These are phyloP conservation scores for Lasioglossum figueresi DNA, from an alignment of 2,888 invertebrate species.

Conservation along the genomic window DNA sequence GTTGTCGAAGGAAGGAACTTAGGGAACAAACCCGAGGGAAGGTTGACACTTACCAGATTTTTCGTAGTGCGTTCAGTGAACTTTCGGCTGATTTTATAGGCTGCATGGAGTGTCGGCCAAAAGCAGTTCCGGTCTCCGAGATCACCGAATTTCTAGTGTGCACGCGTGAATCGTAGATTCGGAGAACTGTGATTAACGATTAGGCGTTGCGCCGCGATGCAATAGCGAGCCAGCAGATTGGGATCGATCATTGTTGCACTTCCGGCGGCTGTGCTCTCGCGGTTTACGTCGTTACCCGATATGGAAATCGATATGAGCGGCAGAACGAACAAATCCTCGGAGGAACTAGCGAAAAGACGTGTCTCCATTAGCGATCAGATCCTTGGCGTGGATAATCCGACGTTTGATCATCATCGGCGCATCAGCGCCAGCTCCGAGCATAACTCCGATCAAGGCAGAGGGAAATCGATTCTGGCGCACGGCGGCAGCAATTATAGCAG, in stretches of 20 bases:
- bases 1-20: not conserved
- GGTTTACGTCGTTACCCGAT: constrained; percentile 27
- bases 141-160: not conserved
- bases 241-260: not conserved
- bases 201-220: not conserved
- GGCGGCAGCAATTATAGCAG: constrained; percentile 77
- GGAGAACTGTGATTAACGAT: not conserved
- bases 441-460: constrained; percentile 75
- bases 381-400: constrained; percentile 80
- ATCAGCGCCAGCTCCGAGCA: constrained; percentile 79
- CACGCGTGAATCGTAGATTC: not conserved
- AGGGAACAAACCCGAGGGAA: not conserved
- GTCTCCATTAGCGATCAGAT: constrained; percentile 82
- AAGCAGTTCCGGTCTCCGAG: not conserved
- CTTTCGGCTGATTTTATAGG: not conserved
- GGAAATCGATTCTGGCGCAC: constrained; percentile 81
- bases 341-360: constrained; percentile 74
- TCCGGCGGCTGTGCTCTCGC: constrained; percentile 3
- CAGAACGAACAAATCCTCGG: constrained; percentile 63
- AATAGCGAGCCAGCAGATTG: not conserved
- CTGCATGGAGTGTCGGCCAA: not conserved
- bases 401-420: constrained; percentile 79
- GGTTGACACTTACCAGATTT: not conserved
- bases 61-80: not conserved
- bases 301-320: constrained; percentile 72